Percentiles rank a stretch among this genome's conserved stretches.
Evolutionary conservation across 2,797 vertebrate species (phyloP).

Genomic region (Poliocrania exsul): DNA sequence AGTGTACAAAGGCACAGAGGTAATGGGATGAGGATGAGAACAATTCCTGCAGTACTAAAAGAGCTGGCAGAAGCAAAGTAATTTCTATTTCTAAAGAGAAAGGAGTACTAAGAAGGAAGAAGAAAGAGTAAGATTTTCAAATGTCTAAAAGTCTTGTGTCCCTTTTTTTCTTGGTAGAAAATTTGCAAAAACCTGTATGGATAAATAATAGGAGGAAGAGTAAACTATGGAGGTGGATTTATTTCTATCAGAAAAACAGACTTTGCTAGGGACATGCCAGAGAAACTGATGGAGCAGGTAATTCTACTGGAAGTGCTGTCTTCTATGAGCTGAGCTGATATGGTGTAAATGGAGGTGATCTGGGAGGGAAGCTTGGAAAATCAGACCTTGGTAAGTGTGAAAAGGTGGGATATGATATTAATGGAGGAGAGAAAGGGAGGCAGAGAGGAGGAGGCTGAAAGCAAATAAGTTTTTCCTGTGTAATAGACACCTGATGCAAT

Average conservation of each 20-base stretch:
- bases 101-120: background rate
- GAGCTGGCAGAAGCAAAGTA: background rate
- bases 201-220: background rate
- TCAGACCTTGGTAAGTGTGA: background rate
- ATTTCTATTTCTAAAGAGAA: background rate
- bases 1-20: background rate
- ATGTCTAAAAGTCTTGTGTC: background rate
- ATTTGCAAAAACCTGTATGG: background rate
- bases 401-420: background rate
- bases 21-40: background rate
- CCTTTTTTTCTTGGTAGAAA: background rate
- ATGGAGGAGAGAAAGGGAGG: background rate
- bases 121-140: background rate
- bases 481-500: background rate
- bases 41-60: background rate
- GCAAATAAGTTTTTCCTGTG: background rate
- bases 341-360: background rate
- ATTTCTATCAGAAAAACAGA: constrained; percentile 2
- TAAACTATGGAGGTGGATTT: background rate
- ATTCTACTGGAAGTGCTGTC: background rate
- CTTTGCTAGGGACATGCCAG: background rate
- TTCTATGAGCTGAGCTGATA: background rate
- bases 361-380: background rate
- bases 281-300: background rate
- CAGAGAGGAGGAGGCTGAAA: background rate